Conservation (phyloP, 2,888 invertebrate species). For the Lamellibrachia satsuma region DNA sequence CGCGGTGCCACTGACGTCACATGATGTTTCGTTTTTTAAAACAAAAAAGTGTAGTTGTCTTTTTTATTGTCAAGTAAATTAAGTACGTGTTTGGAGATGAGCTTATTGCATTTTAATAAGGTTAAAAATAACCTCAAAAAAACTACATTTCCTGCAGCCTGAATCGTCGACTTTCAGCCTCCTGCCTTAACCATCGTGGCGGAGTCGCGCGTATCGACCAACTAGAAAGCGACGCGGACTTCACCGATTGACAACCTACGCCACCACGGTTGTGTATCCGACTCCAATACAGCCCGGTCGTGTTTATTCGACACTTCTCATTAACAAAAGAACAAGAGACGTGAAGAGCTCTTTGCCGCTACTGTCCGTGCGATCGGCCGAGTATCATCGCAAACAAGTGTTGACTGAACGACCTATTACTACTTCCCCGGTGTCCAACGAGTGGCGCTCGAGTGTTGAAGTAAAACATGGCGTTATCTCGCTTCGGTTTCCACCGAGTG, state of each 20-base stretch:
- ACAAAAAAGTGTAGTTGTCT: no score
- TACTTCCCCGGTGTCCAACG: not conserved
- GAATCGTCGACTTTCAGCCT: no score
- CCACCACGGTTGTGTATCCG: not conserved
- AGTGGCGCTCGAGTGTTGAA: slow-evolving; percentile 13
- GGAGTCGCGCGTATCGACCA: not conserved
- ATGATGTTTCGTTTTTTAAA: no score
- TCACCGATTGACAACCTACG: not conserved
- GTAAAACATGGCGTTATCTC: slow-evolving; percentile 11
- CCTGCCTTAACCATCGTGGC: no score
- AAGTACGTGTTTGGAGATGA: no score
- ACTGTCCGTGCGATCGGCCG: not conserved
- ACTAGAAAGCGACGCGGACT: not conserved
- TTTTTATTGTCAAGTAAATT: no score
- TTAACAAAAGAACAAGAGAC: slow-evolving; percentile 2
- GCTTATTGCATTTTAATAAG: no score
- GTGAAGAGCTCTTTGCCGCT: not conserved
- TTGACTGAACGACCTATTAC: slow-evolving; percentile 17
- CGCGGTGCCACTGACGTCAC: no score
- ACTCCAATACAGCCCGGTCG: not conserved
- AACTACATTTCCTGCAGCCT: no score
- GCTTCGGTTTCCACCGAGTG: slow-evolving; percentile 17
- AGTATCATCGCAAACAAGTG: not conserved
- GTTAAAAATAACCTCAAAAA: no score
- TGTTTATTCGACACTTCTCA: not conserved